A percentile compares a stretch with the other conserved stretches of the same genome.
These are phyloP conservation scores for Ictinia mississippiensis DNA, from an alignment of 2,797 vertebrate genomes.

Conservation along the genomic window DNA sequence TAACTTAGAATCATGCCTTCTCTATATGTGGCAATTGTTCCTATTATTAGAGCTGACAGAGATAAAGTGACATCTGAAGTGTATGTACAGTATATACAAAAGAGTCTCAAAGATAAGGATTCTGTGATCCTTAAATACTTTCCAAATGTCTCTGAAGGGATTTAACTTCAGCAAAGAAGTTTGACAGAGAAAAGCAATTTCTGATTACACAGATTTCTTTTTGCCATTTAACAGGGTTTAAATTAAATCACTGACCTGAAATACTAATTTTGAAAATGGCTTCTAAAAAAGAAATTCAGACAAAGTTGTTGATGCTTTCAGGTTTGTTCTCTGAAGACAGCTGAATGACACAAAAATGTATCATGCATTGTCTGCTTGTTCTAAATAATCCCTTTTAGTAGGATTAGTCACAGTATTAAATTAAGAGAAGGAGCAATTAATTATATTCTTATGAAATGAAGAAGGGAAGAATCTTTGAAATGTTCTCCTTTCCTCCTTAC, in stretches of 20 bases:
- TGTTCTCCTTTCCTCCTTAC: not conserved
- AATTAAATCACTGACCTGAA: conserved; percentile 66
- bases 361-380: conserved; percentile 49
- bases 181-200: conserved; percentile 31
- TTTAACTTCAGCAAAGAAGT: conserved; percentile 35
- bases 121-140: conserved; percentile 56
- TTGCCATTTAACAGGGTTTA: conserved; percentile 50
- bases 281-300: conserved; percentile 19
- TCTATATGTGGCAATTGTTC: conserved; percentile 13
- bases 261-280: conserved; percentile 63
- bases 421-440: conserved; percentile 69
- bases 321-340: conserved; percentile 61
- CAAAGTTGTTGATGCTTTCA: conserved; percentile 53
- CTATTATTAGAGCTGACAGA: conserved; percentile 24
- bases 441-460: conserved; percentile 61
- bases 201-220: conserved; percentile 47
- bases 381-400: conserved; percentile 68
- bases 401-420: conserved; percentile 73
- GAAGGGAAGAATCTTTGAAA: conserved; percentile 58
- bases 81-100: not conserved
- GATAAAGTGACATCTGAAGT: conserved; percentile 32
- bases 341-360: conserved; percentile 41
- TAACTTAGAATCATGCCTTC: conserved; percentile 1
- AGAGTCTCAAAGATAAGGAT: not conserved
- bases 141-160: conserved; percentile 22